These are phyloP conservation scores for Leptosomus discolor DNA, from an alignment of 2,113 vertebrate species.

Conservation along the genomic window DNA sequence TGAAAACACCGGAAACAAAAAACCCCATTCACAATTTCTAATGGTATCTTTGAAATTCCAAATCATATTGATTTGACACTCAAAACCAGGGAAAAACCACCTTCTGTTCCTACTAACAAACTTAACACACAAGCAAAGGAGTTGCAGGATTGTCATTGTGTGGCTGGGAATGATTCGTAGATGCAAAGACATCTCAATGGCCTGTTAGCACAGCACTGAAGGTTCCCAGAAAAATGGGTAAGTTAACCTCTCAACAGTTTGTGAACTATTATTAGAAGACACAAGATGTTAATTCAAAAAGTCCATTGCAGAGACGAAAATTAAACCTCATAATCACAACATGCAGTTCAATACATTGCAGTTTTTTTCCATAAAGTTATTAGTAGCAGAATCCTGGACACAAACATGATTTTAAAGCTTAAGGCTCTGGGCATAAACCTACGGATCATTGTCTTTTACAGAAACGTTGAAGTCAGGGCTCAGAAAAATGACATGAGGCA, in stretches of 20 bases:
- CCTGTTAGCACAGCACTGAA: not conserved
- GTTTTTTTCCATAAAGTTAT: not conserved
- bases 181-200: not conserved
- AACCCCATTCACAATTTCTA: not conserved
- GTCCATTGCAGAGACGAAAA: not conserved
- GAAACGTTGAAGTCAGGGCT: not conserved
- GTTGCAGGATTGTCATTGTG: not conserved
- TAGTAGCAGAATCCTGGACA: not conserved
- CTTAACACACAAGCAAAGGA: not conserved
- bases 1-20: not conserved
- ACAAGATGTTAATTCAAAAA: not conserved
- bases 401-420: not conserved
- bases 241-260: not conserved
- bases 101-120: not conserved
- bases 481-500: not conserved
- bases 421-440: not conserved
- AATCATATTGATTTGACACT: not conserved
- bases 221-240: not conserved
- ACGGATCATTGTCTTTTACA: not conserved
- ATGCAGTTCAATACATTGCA: not conserved
- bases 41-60: not conserved
- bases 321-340: not conserved
- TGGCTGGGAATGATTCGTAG: not conserved
- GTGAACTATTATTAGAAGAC: not conserved
- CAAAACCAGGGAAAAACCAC: not conserved